These are phyloP conservation scores for Talpa occidentalis DNA, from an alignment of 2,113 vertebrate species.

Conservation along the genomic window DNA sequence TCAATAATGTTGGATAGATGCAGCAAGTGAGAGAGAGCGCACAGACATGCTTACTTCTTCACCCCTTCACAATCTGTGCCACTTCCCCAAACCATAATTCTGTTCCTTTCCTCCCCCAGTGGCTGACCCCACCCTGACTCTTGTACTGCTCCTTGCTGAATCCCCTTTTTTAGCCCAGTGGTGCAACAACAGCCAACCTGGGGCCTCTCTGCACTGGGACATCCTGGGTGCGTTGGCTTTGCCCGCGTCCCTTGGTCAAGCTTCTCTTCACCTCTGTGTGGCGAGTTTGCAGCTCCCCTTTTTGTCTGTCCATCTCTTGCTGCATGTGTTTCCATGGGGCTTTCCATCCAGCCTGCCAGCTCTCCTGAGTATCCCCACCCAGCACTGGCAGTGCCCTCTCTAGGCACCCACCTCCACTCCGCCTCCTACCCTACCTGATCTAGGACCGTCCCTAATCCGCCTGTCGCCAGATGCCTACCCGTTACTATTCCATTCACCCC, in stretches of 20 bases:
- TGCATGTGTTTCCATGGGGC: neutral
- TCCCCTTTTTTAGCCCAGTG: neutral
- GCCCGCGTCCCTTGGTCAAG: accelerated
- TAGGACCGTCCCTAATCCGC: too few relatives aligned
- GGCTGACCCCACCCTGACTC: neutral
- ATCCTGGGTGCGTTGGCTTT: neutral
- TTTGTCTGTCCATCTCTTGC: neutral
- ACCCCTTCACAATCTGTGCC: neutral
- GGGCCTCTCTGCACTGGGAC: accelerated
- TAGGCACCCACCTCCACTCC: too few relatives aligned
- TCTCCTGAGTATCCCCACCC: neutral
- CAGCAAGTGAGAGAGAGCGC: neutral
- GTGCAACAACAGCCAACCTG: too few relatives aligned
- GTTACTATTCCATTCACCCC: accelerated
- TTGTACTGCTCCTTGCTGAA: neutral
- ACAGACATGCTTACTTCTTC: neutral
- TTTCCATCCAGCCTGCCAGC: neutral
- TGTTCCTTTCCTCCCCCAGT: neutral
- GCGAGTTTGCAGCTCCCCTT: neutral
- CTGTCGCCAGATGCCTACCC: accelerated
- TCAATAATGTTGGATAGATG: neutral
- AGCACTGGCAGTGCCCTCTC: neutral
- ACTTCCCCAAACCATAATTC: neutral
- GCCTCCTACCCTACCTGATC: accelerated
- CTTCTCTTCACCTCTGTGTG: neutral